Evolutionary conservation across 2,113 vertebrate genomes (phyloP).

Genomic region (Morone saxatilis): DNA sequence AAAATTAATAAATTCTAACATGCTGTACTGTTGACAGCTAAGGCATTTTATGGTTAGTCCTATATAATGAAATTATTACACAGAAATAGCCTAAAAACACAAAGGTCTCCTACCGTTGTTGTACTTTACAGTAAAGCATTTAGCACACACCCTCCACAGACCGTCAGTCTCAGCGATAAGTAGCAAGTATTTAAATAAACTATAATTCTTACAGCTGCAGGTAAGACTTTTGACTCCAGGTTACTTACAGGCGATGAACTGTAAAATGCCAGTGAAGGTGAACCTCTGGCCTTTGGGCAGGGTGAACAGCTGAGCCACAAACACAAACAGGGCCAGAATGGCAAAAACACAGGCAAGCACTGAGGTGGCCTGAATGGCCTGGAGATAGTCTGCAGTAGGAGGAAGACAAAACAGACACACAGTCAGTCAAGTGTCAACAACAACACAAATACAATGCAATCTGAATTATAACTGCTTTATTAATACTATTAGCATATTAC

Average conservation of each 20-base stretch:
- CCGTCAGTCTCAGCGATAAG: background rate
- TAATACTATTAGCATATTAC: background rate
- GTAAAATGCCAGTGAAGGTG: slow-evolving; percentile 91
- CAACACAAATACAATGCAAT: background rate
- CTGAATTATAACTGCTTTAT: background rate
- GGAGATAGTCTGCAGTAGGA: slow-evolving; percentile 85
- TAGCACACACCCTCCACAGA: background rate
- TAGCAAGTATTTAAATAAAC: slow-evolving; percentile 16
- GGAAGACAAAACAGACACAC: background rate
- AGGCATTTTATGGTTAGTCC: background rate
- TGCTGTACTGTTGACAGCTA: background rate
- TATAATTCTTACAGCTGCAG: background rate
- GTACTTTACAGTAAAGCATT: background rate
- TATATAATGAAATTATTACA: background rate
- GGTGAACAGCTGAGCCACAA: slow-evolving; percentile 95
- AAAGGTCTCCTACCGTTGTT: background rate
- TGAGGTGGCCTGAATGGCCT: slow-evolving; percentile 91
- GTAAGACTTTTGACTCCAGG: slow-evolving; percentile 30
- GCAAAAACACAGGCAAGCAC: slow-evolving; percentile 94
- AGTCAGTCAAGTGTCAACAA: slow-evolving; percentile 12
- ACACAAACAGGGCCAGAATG: slow-evolving; percentile 89
- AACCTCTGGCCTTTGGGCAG: slow-evolving; percentile 96
- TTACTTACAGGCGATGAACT: slow-evolving; percentile 91
- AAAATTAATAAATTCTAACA: background rate
- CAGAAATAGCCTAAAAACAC: background rate